Conservation (phyloP, 2,797 vertebrate species). For the Antennarius maculatus region DNA sequence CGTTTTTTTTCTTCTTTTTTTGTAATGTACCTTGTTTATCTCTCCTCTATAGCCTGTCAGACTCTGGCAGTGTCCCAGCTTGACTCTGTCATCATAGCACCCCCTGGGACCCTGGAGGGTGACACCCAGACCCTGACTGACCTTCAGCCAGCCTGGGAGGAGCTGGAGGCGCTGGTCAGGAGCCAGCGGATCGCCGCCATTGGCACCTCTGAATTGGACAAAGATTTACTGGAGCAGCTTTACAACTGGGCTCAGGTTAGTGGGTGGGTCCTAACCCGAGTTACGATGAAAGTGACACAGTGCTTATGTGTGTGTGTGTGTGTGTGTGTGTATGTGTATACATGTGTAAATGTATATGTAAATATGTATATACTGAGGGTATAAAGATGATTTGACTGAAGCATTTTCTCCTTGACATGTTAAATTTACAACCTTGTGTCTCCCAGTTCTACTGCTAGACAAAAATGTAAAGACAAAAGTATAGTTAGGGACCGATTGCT, state of each 20-base stretch:
- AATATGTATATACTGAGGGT: no score
- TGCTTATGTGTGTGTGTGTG: neutral
- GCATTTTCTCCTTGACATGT: no score
- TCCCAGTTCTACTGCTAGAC: no score
- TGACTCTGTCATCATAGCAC: constrained; percentile 95
- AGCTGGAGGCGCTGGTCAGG: constrained; percentile 90
- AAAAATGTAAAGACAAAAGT: no score
- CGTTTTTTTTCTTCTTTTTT: neutral
- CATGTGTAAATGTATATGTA: no score
- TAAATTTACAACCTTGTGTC: no score
- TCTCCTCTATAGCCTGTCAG: constrained; percentile 82
- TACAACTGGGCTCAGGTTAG: constrained; percentile 96
- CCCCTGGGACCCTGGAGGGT: constrained; percentile 85
- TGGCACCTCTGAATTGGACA: constrained; percentile 97
- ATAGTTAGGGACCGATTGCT: no score
- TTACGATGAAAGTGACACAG: neutral
- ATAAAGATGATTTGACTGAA: neutral
- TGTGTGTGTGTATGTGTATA: no score
- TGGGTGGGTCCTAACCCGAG: neutral
- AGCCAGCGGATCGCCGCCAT: constrained; percentile 91
- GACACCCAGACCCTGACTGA: constrained; percentile 85
- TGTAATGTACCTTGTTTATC: neutral
- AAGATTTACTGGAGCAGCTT: constrained; percentile 92
- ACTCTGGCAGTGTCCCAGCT: constrained; percentile 92
- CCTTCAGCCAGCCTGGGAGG: constrained; percentile 93